Base-by-base conservation (phyloP, 23 tunicate genomes). In the Ascidia mentula region DNA sequence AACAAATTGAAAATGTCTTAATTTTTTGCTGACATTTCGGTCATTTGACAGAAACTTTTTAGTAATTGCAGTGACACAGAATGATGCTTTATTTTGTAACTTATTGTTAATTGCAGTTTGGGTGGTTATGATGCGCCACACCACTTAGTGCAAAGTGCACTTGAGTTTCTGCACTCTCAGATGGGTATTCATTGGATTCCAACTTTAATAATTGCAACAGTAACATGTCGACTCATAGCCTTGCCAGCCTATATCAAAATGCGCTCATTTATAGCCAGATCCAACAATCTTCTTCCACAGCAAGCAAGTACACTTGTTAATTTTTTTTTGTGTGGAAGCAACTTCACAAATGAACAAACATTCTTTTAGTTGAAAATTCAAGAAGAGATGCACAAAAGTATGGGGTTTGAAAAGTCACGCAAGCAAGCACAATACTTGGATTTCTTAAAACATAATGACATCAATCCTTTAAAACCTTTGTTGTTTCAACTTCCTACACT, bases 101-200 rank as follows among this genome's bases (percentile, higher is more conserved):
- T n/a, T n/a, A n/a, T n/a, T n/a, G n/a, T n/a, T n/a, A n/a, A n/a
- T n/a, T n/a, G 22, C 24, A 87, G 94, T 15, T 59, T 93, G 28
- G 93, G 98, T 24, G 93, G 98, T 4, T 80, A 72, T 46, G 76
- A 40, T 32, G 74, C 34, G 20, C 98, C 98, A 20, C 89, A 84
- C 34, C 84, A 87, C 45, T 81, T 75, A 69, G 30, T 93, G 17
- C 98, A 93, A 72, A 90, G 72, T 71, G 26, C 84, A 1, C 38
- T 93, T 71, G 92, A 93, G 32, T 84, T 32, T 59, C 65, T 93
- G 28, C 71, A 88, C 28, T 35, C 46, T 18, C 22, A 34, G 5
- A 18, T 84, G 60, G 93, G 82, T 38, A 37, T 93, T 12, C 76
- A 82, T 15, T 93, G 98, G 98, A 88, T 93, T 7, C 93, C 98